Evolutionary conservation across 2,888 invertebrate species (phyloP), one percentile per base, ranked within the genome.

Genomic region (Melipona bicolor): DNA sequence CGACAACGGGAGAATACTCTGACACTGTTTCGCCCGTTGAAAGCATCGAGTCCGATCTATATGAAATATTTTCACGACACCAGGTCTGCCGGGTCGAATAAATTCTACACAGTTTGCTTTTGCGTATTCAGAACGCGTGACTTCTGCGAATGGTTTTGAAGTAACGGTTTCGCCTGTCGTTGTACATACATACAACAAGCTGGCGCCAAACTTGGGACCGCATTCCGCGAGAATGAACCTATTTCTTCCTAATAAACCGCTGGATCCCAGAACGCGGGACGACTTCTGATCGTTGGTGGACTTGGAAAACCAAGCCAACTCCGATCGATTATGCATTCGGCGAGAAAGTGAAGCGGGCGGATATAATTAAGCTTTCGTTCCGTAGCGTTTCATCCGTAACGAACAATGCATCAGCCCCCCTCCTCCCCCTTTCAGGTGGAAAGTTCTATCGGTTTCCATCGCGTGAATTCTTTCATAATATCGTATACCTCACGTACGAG

Each of bases 101-200:
- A 83, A 84, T 84, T 79, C 76, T 43, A 59, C 32, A 32, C 54
- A 56, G 11, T 27, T 43, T 43, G 11, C 43, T 59, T 65, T 88
- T 79, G 56, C 54, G 79, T 87, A 88, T 88, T 88, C 88, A 81
- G 87, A 67, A 83, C 88, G 85, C 87, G 74, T 68, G 77, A 80
- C 83, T 71, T 49, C 78, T 70, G 77, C 74, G 75, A 85, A 87
- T 77, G 71, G 81, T 79, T 77, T 68, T 69, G 78, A 82, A 70
- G 70, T 88, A 88, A 88, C 88, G 88, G 88, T 88, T 43, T 52
- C 13, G 61, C 32, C 19, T 4, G 59, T 67, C 72, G 72, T 59
- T 49, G 19, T n/a, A 49, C 61, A 73, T n/a, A 49, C 61, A 70
- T 59, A 77, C 79, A 9, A 79, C 77, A 64, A 56, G 62, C 27